These are phyloP conservation scores for Brotogeris chrysoptera DNA, from an alignment of 2,797 vertebrate species.

Conservation along the genomic window DNA sequence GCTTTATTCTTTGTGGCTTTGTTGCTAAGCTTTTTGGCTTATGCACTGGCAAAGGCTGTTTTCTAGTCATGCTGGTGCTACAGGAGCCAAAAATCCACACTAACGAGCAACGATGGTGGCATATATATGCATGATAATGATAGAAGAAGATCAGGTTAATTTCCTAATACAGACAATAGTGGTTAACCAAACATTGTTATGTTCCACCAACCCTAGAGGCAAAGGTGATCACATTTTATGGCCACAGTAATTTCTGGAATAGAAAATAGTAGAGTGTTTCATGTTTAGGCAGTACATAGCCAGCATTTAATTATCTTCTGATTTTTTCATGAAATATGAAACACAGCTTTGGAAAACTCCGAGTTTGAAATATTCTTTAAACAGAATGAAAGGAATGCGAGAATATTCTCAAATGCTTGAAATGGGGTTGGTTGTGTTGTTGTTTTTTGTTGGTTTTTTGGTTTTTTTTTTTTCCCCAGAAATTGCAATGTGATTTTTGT, in stretches of 20 bases:
- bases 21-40: conserved; percentile 33
- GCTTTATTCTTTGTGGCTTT: neutral
- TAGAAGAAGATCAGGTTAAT: neutral
- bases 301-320: neutral
- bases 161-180: neutral
- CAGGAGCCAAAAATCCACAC: conserved; percentile 12
- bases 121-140: neutral
- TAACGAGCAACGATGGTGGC: accelerated
- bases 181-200: neutral
- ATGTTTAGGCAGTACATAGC: neutral
- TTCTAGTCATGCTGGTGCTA: neutral
- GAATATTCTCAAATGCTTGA: neutral
- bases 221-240: neutral
- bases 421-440: neutral
- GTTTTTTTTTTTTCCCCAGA: neutral
- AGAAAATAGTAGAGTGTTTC: neutral
- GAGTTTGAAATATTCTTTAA: neutral
- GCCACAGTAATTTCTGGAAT: neutral
- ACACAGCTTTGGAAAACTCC: neutral
- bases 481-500: neutral
- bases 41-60: neutral
- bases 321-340: neutral
- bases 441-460: neutral
- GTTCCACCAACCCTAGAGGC: neutral
- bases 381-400: neutral